Conservation (phyloP, 2,113 vertebrate species). For the Saimiri boliviensis region DNA sequence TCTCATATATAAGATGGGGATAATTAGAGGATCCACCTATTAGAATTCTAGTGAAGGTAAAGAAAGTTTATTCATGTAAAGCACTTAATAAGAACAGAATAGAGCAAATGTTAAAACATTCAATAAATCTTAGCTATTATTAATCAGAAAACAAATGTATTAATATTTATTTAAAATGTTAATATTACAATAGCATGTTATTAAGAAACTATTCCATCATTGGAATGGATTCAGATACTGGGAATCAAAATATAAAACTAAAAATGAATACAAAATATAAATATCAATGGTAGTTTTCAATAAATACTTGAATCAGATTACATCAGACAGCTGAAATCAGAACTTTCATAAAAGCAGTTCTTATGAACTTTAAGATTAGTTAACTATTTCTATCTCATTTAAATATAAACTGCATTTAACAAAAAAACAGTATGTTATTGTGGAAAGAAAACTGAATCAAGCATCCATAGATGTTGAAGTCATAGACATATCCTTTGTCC, state of each 20-base stretch:
- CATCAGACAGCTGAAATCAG: neutral
- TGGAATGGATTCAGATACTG: neutral
- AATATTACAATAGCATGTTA: neutral
- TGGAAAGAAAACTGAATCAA: neutral
- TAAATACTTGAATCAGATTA: conserved; percentile 10
- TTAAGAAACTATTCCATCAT: neutral
- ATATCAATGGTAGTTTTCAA: neutral
- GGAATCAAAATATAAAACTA: neutral
- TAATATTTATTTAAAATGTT: conserved; percentile 10
- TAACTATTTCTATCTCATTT: neutral
- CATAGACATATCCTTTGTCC: neutral
- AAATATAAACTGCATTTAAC: neutral
- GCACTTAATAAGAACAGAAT: neutral
- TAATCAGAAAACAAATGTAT: neutral
- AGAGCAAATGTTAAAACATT: neutral
- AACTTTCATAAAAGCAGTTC: neutral
- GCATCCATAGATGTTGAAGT: neutral
- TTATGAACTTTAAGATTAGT: neutral
- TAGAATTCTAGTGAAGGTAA: neutral
- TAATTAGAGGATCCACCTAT: neutral
- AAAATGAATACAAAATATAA: neutral
- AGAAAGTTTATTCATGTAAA: neutral
- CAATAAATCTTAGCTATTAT: neutral
- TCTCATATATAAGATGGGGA: neutral
- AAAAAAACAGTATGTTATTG: neutral